A percentile compares a stretch with the other conserved stretches of the same genome.
Evolutionary conservation across 2,888 invertebrate species (phyloP).

Genomic region (Caenorhabditis doughertyi): DNA sequence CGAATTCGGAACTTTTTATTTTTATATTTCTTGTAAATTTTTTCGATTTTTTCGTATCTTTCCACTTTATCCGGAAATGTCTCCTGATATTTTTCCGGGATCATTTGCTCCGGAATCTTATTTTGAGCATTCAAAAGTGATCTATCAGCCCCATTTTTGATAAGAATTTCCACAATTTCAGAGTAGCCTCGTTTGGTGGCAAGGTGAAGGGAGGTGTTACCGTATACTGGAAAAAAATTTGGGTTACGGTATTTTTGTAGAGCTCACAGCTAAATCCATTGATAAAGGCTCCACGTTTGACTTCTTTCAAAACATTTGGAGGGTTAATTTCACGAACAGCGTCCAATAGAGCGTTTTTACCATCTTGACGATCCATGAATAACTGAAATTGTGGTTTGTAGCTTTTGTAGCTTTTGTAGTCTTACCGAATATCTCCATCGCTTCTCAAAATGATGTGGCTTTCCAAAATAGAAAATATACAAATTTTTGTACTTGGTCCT

Average conservation of each 20-base stretch:
- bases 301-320: slow-evolving; percentile 4
- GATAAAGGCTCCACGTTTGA: slow-evolving; percentile 21
- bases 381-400: too few species aligned
- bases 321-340: slow-evolving; percentile 16
- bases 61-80: slow-evolving; percentile 5
- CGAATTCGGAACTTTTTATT: slow-evolving; percentile 21
- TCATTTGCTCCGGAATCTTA: slow-evolving; percentile 22
- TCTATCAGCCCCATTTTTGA: slow-evolving; percentile 30
- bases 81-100: not conserved
- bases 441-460: not conserved
- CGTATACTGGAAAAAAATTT: slow-evolving; percentile 17
- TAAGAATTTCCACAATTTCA: slow-evolving; percentile 32
- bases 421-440: slow-evolving; percentile 26
- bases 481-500: not conserved
- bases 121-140: slow-evolving; percentile 16
- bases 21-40: slow-evolving; percentile 13
- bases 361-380: slow-evolving; percentile 34
- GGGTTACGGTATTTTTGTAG: not conserved
- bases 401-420: too few species aligned
- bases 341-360: slow-evolving; percentile 23
- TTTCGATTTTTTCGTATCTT: not conserved
- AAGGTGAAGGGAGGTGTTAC: slow-evolving; percentile 33
- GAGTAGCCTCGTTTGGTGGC: slow-evolving; percentile 24
- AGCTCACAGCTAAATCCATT: slow-evolving; percentile 24
- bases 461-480: slow-evolving; percentile 11